These are phyloP conservation scores for Colostygia pectinataria DNA, from an alignment of 2,888 invertebrate genomes.

Conservation along the genomic window DNA sequence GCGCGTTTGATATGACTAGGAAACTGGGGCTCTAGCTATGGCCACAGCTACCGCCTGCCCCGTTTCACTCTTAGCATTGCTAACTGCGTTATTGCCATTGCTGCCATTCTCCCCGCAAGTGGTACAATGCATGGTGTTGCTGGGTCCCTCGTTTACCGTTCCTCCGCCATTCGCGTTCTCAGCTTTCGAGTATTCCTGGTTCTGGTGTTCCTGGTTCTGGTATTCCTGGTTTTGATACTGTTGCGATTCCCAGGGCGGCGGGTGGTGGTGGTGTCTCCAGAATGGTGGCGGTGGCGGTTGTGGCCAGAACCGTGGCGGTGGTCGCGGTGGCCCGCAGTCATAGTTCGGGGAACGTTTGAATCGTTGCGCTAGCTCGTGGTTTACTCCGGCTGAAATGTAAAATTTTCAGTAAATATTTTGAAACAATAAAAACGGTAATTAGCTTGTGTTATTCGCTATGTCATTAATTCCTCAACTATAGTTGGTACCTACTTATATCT, in stretches of 20 bases:
- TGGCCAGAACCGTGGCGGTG: constrained; percentile 40
- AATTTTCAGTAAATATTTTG: no score
- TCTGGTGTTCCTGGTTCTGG: constrained; percentile 18
- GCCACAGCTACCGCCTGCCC: constrained; percentile 51
- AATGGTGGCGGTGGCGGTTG: constrained; percentile 32
- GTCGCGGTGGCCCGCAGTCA: constrained; percentile 39
- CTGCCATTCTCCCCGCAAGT: constrained; percentile 31
- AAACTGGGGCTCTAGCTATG: constrained; percentile 32
- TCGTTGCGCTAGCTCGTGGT: constrained; percentile 41
- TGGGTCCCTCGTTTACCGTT: not conserved
- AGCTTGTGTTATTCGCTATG: no score
- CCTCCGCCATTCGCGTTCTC: not conserved
- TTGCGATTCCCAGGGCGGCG: constrained; percentile 33
- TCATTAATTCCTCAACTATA: no score
- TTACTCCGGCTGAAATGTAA: constrained; percentile 44
- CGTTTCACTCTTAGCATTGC: constrained; percentile 48
- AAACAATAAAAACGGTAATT: no score
- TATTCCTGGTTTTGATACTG: constrained; percentile 25
- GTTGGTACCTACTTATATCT: no score
- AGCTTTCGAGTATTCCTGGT: no score
- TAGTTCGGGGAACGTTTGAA: constrained; percentile 57
- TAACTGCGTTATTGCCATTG: constrained; percentile 40
- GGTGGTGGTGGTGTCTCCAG: constrained; percentile 33
- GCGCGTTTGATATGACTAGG: no score
- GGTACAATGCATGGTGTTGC: constrained; percentile 18